Evolutionary conservation across 2,888 invertebrate genomes (phyloP).

Genomic region (Pecten maximus): DNA sequence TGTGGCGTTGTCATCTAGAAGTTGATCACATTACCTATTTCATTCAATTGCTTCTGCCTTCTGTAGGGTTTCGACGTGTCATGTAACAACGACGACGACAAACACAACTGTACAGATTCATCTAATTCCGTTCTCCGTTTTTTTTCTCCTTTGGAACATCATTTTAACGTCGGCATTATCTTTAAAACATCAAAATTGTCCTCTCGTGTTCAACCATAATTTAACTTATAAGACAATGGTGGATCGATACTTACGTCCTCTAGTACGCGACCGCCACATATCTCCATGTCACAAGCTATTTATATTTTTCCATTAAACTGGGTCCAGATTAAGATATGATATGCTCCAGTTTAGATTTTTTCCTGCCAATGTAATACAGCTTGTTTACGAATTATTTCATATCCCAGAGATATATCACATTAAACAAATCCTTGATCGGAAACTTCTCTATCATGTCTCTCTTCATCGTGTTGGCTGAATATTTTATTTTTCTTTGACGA

Average conservation of each 20-base stretch:
- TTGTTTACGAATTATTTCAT: too few species aligned
- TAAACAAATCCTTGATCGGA: too few species aligned
- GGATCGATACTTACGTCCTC: neutral
- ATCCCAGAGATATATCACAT: too few species aligned
- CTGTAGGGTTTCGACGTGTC: neutral
- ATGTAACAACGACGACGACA: neutral
- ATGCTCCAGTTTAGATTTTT: neutral
- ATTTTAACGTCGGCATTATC: neutral
- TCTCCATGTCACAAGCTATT: neutral
- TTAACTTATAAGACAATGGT: neutral
- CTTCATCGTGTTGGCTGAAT: too few species aligned
- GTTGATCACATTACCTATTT: neutral
- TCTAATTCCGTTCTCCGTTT: neutral
- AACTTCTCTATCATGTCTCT: too few species aligned
- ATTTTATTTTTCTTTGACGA: too few species aligned
- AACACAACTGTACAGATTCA: neutral
- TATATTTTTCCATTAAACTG: neutral
- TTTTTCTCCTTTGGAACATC: neutral
- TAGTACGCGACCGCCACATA: neutral
- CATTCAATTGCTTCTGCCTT: neutral
- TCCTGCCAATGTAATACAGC: neutral
- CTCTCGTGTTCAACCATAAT: neutral
- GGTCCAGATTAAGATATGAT: neutral
- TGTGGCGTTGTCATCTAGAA: neutral
- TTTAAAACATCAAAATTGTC: neutral